Percentiles rank a stretch among this genome's conserved stretches.
phyloP scores from a whole-genome alignment of 2,113 vertebrate species.

The Microtus montanus region DNA sequence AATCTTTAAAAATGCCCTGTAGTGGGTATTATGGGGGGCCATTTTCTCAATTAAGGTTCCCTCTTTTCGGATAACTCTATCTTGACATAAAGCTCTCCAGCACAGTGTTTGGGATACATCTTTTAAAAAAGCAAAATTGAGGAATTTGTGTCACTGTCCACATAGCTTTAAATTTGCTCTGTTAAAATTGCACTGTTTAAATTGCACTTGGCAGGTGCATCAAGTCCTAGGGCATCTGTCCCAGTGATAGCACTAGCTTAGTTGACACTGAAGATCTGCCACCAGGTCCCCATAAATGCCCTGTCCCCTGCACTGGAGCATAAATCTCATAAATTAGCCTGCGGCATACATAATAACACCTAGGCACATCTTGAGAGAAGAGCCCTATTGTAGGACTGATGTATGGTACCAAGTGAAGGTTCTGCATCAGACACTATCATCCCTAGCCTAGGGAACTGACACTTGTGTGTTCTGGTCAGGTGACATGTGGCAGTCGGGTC shows the following conservation, averaged over 20 bases:
- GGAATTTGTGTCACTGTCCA: not conserved
- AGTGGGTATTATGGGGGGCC: not conserved
- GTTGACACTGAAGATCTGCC: accelerated
- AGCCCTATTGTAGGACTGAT: accelerated
- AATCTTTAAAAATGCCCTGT: not conserved
- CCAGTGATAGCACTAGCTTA: not conserved
- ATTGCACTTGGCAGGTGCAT: accelerated
- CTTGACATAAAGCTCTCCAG: not conserved
- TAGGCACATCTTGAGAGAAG: accelerated
- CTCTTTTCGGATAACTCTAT: not conserved
- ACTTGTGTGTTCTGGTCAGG: not conserved
- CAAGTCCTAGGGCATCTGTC: accelerated
- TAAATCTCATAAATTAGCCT: not conserved
- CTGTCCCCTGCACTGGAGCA: accelerated
- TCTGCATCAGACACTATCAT: accelerated
- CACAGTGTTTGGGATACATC: not conserved
- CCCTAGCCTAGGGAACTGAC: accelerated
- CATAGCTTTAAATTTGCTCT: not conserved
- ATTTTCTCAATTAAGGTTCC: not conserved
- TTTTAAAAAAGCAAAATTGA: not conserved
- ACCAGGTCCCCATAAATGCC: accelerated
- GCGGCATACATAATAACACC: accelerated
- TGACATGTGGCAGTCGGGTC: accelerated
- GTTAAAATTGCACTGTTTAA: no score
- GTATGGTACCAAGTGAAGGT: accelerated